A percentile compares a stretch with the other conserved stretches of the same genome.
These are phyloP conservation scores for Orycteropus afer DNA, from an alignment of 2,113 vertebrate species.

Conservation along the genomic window DNA sequence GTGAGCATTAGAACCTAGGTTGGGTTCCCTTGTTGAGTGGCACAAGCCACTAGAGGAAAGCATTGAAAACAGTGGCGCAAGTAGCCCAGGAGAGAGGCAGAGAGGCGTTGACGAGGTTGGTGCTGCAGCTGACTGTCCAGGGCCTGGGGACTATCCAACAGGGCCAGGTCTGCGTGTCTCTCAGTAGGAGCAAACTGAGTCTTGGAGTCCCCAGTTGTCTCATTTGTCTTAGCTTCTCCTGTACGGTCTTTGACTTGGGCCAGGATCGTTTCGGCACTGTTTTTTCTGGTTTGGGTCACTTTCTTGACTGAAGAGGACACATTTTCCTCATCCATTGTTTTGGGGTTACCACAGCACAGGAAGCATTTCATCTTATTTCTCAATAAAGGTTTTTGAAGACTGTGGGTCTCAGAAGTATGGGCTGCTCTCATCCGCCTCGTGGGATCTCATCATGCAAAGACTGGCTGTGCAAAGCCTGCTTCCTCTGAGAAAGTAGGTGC, in stretches of 20 bases:
- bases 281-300: not conserved
- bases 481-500: not conserved
- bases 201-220: not conserved
- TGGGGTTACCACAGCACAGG: not conserved
- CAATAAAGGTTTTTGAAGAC: conserved; percentile 38
- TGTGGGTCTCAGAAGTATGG: too few species aligned
- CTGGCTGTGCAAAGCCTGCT: not conserved
- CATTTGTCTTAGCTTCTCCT: not conserved
- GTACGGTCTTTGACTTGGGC: not conserved
- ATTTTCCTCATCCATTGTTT: not conserved
- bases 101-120: not conserved
- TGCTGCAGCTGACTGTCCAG: not conserved
- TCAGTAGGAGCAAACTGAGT: not conserved
- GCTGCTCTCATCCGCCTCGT: not conserved
- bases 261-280: not conserved
- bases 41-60: not conserved
- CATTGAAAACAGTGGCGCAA: too few species aligned
- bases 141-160: not conserved
- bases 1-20: not conserved
- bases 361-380: conserved; percentile 57
- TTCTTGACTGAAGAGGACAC: not conserved
- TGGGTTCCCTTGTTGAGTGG: not conserved
- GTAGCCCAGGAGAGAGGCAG: not conserved
- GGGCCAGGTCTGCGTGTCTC: not conserved
- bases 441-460: not conserved